Evolutionary conservation across 2,888 invertebrate genomes (phyloP), one percentile per base, ranked within the genome.

Genomic region (Dryadula phaetusa): DNA sequence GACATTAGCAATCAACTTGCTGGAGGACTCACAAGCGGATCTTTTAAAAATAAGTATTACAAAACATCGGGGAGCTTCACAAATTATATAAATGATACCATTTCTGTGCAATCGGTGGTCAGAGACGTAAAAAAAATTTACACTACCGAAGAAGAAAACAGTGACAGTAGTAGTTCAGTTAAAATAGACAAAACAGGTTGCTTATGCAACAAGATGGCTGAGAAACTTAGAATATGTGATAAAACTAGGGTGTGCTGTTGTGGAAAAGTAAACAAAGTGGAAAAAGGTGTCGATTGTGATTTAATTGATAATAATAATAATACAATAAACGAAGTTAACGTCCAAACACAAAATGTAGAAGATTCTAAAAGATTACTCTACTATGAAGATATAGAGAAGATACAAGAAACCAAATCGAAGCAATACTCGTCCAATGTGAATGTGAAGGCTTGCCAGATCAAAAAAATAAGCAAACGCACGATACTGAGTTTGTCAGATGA

Each of bases 1-100:
- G 73, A 74, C 2, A 67, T 72, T 0, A 73, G 74, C 3, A 83
- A 77, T 22, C 78, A 82, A 63, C 65, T 84, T 47, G 70, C 75
- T 1, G 80, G 81, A 66, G 82, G 86, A 64, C 69, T 82, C 0
- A 82, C 80, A 2, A 81, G 78, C 22, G 75, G 76, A n/a, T 81
- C 83, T 2, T 72, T 83, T 12, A 79, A 82, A 63, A 78, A 81
- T 0, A 79, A 79, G 60, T 79, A 76, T 66, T 81, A 83, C 20
- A 80, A 76, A 73, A 76, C 83, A 18, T 77, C 79, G 1, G 82
- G 85, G 18, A 86, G 84, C 60, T 79, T 84, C 77, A 82, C 81
- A 25, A 85, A 85, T 69, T 83, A 80, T 61, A 83, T 81, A 52
- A 28, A 56, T 46, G 10, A n/a, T 34, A 52, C 47, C 3, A 22